Evolutionary conservation across 1,140 invertebrate species (phyloP), one percentile per base, ranked within the genome.

Genomic region (Lordiphosa clarofinis): DNA sequence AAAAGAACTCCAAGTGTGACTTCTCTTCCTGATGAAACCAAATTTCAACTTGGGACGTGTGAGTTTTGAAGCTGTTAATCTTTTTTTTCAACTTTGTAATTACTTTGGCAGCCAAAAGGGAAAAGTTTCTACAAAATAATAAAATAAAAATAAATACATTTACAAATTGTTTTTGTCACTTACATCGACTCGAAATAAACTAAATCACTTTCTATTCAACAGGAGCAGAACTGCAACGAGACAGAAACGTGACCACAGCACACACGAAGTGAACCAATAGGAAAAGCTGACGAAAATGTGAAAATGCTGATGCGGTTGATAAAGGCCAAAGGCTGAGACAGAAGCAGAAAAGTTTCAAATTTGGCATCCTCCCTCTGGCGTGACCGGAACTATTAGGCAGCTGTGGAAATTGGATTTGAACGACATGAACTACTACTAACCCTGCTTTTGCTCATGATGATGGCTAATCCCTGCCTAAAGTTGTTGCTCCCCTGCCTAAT

Each of bases 161-260:
- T 53, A 35, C 64, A 79, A 78, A 78, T 78, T 78, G 65, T 79
- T 57, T 68, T 38, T 55, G 53, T 56, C 63, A 70, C 76, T 84
- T 31, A 31, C 28, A 24, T 24, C 21, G 21, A 24, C 21, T 24
- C 21, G 21, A 24, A 24, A 24, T 24, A 70, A 76, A 84, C 55
- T 66, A 76, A 84, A 84, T 70, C 78, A 76, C 78, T 84, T 76
- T 84, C 78, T 76, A 84, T 76, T 76, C 73, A 73, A 73, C 78
- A 84, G 78, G 60, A 84, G 31, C 47, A 15, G 28, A 9, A 48
- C 47, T 56, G 37, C 37, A 37, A 36, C 19, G 50, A 73, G 52
- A 57, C 46, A 19, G 49, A 39, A 28, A 46, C 37, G 38, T 21
- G 24, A 19, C 3, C 33, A 10, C 24, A 9, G 53, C 33, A 55